Conservation (phyloP, 2,888 invertebrate species). For the Lycophotia porphyrea region DNA sequence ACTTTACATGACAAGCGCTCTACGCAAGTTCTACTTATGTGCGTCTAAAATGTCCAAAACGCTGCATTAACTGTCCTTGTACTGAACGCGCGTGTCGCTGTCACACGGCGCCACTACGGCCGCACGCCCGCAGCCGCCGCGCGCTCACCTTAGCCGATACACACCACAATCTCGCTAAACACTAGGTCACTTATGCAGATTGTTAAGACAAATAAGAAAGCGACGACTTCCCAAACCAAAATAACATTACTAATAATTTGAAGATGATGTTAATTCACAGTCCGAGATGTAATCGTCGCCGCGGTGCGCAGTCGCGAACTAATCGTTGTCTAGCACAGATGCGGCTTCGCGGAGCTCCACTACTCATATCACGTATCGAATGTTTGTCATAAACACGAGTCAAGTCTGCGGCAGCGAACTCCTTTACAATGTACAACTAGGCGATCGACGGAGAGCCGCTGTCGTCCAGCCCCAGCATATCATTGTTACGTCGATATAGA, state of each 20-base stretch:
- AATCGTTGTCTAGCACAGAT: slow-evolving; percentile 64
- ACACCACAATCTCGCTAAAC: slow-evolving; percentile 84
- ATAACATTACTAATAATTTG: slow-evolving; percentile 83
- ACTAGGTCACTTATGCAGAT: slow-evolving; percentile 84
- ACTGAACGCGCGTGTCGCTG: slow-evolving; percentile 27
- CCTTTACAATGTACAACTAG: slow-evolving; percentile 69
- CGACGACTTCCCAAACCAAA: slow-evolving; percentile 85
- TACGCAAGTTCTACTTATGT: neutral
- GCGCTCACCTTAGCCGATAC: slow-evolving; percentile 75
- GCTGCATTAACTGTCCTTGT: slow-evolving; percentile 7
- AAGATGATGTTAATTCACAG: slow-evolving; percentile 73
- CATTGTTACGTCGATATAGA: slow-evolving; percentile 82
- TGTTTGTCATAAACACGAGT: slow-evolving; percentile 73
- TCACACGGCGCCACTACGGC: slow-evolving; percentile 41
- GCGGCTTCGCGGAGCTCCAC: slow-evolving; percentile 50
- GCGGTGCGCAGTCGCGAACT: slow-evolving; percentile 52
- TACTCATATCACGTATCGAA: slow-evolving; percentile 63
- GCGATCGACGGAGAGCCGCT: slow-evolving; percentile 63
- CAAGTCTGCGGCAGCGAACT: slow-evolving; percentile 70
- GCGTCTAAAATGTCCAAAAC: slow-evolving; percentile 11
- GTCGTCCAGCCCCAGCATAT: slow-evolving; percentile 80
- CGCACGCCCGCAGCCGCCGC: slow-evolving; percentile 59
- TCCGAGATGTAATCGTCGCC: slow-evolving; percentile 64
- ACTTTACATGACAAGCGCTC: neutral
- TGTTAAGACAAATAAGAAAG: slow-evolving; percentile 86